Evolutionary conservation across 2,888 invertebrate genomes (phyloP).

Genomic region (Stenotaenia linearis): DNA sequence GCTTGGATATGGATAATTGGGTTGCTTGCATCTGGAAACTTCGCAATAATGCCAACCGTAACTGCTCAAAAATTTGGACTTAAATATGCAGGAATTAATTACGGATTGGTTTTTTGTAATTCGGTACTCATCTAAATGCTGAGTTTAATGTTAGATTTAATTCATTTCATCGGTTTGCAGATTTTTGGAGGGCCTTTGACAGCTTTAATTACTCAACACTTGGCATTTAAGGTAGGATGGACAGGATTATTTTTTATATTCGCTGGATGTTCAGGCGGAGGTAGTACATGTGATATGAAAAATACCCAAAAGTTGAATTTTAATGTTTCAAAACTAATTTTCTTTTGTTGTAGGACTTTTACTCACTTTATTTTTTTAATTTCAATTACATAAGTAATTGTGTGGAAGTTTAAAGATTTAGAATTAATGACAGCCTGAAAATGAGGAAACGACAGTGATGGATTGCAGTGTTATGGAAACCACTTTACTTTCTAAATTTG

Average conservation of each 20-base stretch:
- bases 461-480: too few relatives aligned
- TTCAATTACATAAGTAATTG: too few relatives aligned
- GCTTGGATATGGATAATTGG: slow-evolving; percentile 46
- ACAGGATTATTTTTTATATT: neutral
- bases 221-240: neutral
- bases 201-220: neutral
- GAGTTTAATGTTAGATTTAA: neutral
- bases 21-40: slow-evolving; percentile 44
- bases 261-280: neutral
- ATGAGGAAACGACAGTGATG: too few relatives aligned
- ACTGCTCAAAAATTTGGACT: slow-evolving; percentile 45
- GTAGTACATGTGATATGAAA: neutral
- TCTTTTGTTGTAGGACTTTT: neutral
- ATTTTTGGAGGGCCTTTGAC: neutral
- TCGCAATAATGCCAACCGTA: slow-evolving; percentile 46
- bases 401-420: too few relatives aligned
- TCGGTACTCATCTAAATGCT: slow-evolving; percentile 38
- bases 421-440: too few relatives aligned
- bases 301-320: too few relatives aligned
- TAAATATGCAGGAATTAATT: slow-evolving; percentile 43
- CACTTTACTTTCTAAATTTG: too few relatives aligned
- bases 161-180: neutral
- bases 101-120: slow-evolving; percentile 44
- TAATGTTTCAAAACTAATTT: neutral
- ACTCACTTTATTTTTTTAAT: neutral